A percentile compares a stretch with the other conserved stretches of the same genome.
Evolutionary conservation across 92 coral and sea anemone species (phyloP).

Genomic region (Zoanthus sociatus): DNA sequence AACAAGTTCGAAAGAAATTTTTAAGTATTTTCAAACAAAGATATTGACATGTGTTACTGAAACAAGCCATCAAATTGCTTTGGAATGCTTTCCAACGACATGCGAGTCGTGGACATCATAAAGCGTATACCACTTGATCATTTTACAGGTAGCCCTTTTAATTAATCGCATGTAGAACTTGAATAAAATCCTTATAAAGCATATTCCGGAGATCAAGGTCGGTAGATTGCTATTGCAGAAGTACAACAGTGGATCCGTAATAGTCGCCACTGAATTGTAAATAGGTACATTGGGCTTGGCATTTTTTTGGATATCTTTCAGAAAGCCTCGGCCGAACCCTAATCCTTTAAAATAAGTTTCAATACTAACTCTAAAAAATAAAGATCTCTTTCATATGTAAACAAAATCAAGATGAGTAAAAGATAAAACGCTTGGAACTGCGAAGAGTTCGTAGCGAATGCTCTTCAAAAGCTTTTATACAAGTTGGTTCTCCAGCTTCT

Average conservation of each 20-base stretch:
- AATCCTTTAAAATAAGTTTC: conserved; percentile 15
- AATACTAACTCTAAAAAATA: background rate
- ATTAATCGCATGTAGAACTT: background rate
- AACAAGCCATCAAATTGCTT: background rate
- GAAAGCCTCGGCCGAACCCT: background rate
- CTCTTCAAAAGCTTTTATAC: conserved; percentile 11
- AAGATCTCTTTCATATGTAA: conserved; percentile 15
- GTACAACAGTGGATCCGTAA: background rate
- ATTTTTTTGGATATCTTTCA: conserved; percentile 7
- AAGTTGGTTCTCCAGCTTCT: conserved; percentile 15
- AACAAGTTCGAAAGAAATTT: background rate
- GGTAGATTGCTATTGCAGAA: background rate
- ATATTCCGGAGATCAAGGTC: background rate
- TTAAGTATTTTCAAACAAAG: background rate
- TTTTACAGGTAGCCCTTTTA: background rate
- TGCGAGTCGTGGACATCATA: conserved; percentile 6
- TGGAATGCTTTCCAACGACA: conserved; percentile 15
- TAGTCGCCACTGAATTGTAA: background rate
- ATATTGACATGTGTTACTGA: conserved; percentile 21
- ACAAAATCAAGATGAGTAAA: background rate
- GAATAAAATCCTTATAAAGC: background rate
- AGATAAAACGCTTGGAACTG: background rate
- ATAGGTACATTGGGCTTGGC: background rate
- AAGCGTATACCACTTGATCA: conserved; percentile 2
- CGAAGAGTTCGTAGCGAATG: background rate